These are phyloP conservation scores for Pseudoatta argentina DNA, from an alignment of 1,140 invertebrate species.

Conservation along the genomic window DNA sequence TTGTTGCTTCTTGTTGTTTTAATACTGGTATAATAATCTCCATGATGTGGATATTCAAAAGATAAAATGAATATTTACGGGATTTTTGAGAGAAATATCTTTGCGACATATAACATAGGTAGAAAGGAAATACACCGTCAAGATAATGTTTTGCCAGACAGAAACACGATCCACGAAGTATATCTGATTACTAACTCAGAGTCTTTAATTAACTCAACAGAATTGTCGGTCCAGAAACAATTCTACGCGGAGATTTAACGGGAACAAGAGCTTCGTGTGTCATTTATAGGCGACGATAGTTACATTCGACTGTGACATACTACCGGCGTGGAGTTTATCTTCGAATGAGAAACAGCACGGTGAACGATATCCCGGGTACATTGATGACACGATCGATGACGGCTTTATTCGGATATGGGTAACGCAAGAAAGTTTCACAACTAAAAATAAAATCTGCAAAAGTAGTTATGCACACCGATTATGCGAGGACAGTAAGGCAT, in stretches of 20 bases:
- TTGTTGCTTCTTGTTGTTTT: not conserved
- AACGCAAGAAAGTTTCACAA: slow-evolving; percentile 48
- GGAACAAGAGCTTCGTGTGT: not conserved
- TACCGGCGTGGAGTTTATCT: slow-evolving; percentile 14
- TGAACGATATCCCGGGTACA: not conserved
- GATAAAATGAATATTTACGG: not conserved
- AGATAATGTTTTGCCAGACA: slow-evolving; percentile 12
- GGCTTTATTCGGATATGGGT: slow-evolving; percentile 17
- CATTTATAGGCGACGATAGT: slow-evolving; percentile 46
- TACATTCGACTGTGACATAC: slow-evolving; percentile 60
- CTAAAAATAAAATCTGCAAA: slow-evolving; percentile 69
- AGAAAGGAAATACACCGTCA: not conserved
- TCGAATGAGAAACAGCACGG: slow-evolving; percentile 39
- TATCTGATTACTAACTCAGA: slow-evolving; percentile 2
- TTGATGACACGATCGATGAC: slow-evolving; percentile 51
- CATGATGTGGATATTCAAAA: not conserved
- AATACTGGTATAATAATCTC: not conserved
- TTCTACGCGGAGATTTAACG: not conserved
- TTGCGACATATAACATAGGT: not conserved
- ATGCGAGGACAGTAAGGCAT: slow-evolving; percentile 66
- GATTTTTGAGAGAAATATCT: not conserved
- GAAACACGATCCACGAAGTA: slow-evolving; percentile 1
- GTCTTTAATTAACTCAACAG: slow-evolving; percentile 35
- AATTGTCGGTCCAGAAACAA: not conserved
- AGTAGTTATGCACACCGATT: slow-evolving; percentile 61